These are phyloP conservation scores for Trochalopteron elliotii DNA, from an alignment of 2,113 vertebrate species.

Conservation along the genomic window DNA sequence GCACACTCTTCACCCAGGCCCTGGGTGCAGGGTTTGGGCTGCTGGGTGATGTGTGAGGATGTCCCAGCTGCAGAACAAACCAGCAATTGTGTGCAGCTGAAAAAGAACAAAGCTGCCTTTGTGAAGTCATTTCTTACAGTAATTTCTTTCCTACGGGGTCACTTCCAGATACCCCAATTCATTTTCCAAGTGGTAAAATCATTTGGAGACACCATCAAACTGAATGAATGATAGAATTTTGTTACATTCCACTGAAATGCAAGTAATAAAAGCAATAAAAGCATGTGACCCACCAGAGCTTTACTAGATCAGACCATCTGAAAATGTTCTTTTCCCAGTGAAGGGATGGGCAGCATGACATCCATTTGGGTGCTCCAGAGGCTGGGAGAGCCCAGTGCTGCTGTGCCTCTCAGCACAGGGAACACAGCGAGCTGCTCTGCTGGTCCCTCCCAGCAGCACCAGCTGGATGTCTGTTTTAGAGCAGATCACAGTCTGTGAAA, in stretches of 20 bases:
- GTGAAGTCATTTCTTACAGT: not conserved
- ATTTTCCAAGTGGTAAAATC: not conserved
- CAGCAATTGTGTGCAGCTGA: not conserved
- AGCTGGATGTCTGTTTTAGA: not conserved
- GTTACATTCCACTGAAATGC: not conserved
- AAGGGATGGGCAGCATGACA: too few relatives aligned
- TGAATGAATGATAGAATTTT: not conserved
- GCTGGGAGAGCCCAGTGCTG: too few relatives aligned
- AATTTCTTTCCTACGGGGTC: not conserved
- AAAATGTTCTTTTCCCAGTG: accelerated
- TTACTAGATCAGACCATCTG: not conserved
- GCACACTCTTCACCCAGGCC: not conserved
- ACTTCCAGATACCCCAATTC: not conserved
- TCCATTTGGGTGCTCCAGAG: not conserved
- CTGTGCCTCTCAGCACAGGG: not conserved
- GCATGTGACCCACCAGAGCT: not conserved
- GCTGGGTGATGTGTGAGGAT: not conserved
- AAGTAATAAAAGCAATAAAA: not conserved
- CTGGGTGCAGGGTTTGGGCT: not conserved
- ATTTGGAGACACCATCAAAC: not conserved
- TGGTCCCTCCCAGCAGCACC: not conserved
- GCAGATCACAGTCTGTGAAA: not conserved
- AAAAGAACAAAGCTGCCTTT: not conserved
- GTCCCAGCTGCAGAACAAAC: not conserved
- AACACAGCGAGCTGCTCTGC: accelerated